Conservation (phyloP, 2,113 vertebrate species). For the Rhinichthys klamathensis region DNA sequence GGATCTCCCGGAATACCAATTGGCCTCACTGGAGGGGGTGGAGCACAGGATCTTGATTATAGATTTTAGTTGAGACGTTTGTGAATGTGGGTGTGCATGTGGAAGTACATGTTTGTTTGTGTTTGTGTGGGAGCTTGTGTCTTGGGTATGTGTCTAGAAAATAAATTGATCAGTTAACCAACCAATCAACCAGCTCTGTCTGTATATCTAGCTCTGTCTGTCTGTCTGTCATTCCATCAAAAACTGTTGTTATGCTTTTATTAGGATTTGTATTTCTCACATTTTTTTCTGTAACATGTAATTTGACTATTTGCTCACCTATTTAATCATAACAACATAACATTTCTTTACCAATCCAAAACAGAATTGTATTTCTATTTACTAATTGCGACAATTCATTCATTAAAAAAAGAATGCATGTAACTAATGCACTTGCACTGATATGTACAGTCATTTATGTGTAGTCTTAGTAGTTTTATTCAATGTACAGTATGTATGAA, state of each 20-base stretch:
- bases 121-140: slow-evolving; percentile 8
- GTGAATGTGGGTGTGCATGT: slow-evolving; percentile 36
- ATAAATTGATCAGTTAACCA: slow-evolving; percentile 4
- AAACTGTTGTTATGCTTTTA: not conserved
- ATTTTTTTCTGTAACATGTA: not conserved
- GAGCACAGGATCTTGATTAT: slow-evolving; percentile 78
- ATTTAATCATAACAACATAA: not conserved
- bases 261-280: not conserved
- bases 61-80: slow-evolving; percentile 77
- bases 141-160: slow-evolving; percentile 5
- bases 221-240: not conserved
- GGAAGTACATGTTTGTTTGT: slow-evolving; percentile 13
- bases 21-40: slow-evolving; percentile 74
- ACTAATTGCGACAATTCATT: not conserved
- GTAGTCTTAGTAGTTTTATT: not conserved
- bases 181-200: not conserved
- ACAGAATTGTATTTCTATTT: not conserved
- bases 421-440: not conserved
- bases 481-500: not conserved
- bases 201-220: not conserved
- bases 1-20: slow-evolving; percentile 80
- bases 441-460: not conserved
- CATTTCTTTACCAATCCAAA: not conserved
- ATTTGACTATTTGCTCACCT: not conserved
- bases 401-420: not conserved